These are phyloP conservation scores for Kradibia gibbosae DNA, from an alignment of 1,140 invertebrate species.

Conservation along the genomic window DNA sequence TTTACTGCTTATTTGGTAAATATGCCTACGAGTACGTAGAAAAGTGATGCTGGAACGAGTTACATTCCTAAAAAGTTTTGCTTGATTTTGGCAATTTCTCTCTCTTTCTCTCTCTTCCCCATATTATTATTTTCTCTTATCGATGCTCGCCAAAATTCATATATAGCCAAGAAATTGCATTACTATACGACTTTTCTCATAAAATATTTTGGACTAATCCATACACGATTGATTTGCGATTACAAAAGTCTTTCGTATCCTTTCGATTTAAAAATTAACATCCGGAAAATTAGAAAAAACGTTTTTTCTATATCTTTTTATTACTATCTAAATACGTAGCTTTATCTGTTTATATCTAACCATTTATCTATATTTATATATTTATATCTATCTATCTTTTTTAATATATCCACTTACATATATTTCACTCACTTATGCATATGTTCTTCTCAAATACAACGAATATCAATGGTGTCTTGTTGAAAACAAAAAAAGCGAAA, in stretches of 20 bases:
- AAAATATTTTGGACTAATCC: constrained; percentile 54
- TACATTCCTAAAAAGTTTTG: constrained; percentile 27
- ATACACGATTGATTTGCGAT: constrained; percentile 33
- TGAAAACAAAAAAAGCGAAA: constrained; percentile 25
- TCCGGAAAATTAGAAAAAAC: constrained; percentile 13
- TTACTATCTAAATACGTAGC: background rate
- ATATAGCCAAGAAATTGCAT: constrained; percentile 38
- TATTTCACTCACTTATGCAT: too few relatives aligned
- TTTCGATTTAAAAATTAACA: constrained; percentile 34
- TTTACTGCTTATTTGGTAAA: background rate
- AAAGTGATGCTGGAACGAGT: background rate
- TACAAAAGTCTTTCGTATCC: constrained; percentile 36
- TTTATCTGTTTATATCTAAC: too few relatives aligned
- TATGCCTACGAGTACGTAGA: background rate
- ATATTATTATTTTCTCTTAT: background rate
- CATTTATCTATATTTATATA: too few relatives aligned
- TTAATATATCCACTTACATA: too few relatives aligned
- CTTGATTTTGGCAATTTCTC: background rate
- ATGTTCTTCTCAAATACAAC: background rate
- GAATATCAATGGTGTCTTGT: constrained; percentile 4
- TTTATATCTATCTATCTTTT: too few relatives aligned
- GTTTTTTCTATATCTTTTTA: background rate
- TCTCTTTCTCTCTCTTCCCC: background rate
- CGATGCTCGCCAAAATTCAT: background rate
- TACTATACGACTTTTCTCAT: constrained; percentile 54